Conservation (phyloP, 2,888 invertebrate species). For the Thereva unica region DNA sequence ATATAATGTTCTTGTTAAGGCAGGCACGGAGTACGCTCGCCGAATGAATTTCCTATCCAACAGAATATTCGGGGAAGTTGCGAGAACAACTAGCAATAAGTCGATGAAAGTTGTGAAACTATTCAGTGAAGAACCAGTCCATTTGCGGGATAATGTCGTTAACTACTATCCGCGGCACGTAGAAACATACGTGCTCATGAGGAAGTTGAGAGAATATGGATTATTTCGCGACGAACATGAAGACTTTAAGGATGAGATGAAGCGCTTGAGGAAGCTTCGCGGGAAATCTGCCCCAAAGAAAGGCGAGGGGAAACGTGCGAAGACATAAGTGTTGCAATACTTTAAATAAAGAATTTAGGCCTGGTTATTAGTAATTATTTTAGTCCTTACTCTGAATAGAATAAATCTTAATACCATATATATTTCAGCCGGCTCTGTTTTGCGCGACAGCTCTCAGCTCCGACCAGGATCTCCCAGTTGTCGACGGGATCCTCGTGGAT, state of each 20-base stretch:
- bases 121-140: conserved; percentile 74
- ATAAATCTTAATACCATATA: too few relatives aligned
- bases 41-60: conserved; percentile 86
- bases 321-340: conserved; percentile 47
- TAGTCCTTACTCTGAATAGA: too few relatives aligned
- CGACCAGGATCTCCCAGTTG: too few relatives aligned
- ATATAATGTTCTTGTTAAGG: conserved; percentile 71
- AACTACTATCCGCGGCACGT: conserved; percentile 87
- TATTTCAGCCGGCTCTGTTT: too few relatives aligned
- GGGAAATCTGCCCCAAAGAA: conserved; percentile 72
- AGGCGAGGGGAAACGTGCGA: conserved; percentile 58
- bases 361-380: too few relatives aligned
- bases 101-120: conserved; percentile 82
- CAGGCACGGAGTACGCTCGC: conserved; percentile 76
- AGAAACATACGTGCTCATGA: conserved; percentile 75
- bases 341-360: too few relatives aligned
- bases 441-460: too few relatives aligned
- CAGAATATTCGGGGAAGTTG: conserved; percentile 87
- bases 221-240: conserved; percentile 85
- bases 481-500: too few relatives aligned
- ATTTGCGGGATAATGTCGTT: conserved; percentile 72
- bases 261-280: conserved; percentile 71
- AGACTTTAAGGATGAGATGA: conserved; percentile 88
- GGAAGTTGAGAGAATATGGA: conserved; percentile 73
- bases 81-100: conserved; percentile 71